phyloP scores from a whole-genome alignment of 2,113 vertebrate species.

The Podarcis cretensis region DNA sequence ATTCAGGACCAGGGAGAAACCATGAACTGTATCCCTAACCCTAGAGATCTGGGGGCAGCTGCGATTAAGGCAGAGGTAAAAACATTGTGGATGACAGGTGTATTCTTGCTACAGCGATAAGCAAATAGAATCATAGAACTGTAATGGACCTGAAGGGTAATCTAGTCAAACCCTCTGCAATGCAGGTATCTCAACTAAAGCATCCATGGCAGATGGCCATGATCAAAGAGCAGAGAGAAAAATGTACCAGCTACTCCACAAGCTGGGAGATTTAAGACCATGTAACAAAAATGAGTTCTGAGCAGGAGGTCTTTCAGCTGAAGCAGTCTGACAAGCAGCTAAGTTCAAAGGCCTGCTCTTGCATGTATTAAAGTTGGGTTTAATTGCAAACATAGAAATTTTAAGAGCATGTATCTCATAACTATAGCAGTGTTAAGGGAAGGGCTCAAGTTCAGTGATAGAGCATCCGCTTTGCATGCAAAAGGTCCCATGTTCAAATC shows the following conservation, averaged over 20 bases:
- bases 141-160: no score
- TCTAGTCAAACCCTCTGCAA: no score
- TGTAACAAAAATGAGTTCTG: not conserved
- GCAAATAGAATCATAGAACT: not conserved
- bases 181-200: no score
- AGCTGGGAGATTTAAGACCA: not conserved
- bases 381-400: not conserved
- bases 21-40: not conserved
- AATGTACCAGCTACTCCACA: not conserved
- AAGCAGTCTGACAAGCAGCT: not conserved
- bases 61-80: not conserved
- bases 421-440: not conserved
- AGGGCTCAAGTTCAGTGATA: not conserved
- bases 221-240: not conserved
- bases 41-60: not conserved
- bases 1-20: not conserved
- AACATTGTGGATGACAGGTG: not conserved
- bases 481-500: not conserved
- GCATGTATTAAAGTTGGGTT: not conserved
- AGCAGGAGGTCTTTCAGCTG: not conserved
- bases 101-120: not conserved
- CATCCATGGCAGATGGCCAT: no score
- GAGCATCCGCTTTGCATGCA: no score
- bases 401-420: not conserved
- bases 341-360: not conserved